Percentiles rank a stretch among this genome's conserved stretches.
Conservation (phyloP, 2,888 invertebrate genomes). For the Eupeodes latifasciatus region DNA sequence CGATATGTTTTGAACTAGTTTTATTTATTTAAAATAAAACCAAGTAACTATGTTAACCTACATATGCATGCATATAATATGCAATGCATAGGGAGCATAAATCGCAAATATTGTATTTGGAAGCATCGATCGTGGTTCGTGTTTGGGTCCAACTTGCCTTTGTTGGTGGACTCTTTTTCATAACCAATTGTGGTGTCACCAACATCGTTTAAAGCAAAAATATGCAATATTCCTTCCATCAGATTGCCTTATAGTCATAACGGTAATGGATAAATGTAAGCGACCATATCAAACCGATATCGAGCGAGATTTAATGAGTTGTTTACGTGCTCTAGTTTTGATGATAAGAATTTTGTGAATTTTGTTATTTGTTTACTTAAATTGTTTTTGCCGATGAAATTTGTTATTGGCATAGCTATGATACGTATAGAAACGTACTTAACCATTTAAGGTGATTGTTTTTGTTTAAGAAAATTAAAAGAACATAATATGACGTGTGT, state of each 20-base stretch:
- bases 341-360: constrained; percentile 59
- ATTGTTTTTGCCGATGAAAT: constrained; percentile 20
- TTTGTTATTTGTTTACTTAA: constrained; percentile 44
- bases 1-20: constrained; percentile 24
- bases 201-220: constrained; percentile 60
- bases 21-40: constrained; percentile 28
- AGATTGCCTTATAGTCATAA: background rate
- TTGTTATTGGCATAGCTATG: constrained; percentile 25
- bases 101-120: constrained; percentile 36
- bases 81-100: constrained; percentile 31
- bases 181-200: constrained; percentile 72
- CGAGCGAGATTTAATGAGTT: constrained; percentile 59
- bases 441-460: constrained; percentile 23
- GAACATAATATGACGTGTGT: background rate
- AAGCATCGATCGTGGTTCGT: background rate
- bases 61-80: constrained; percentile 33
- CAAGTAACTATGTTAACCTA: constrained; percentile 62
- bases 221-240: constrained; percentile 33
- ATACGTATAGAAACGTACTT: background rate
- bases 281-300: constrained; percentile 28
- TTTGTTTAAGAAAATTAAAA: background rate
- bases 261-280: background rate
- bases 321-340: constrained; percentile 68
- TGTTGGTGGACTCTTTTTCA: constrained; percentile 50
- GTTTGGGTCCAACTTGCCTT: constrained; percentile 37